These are phyloP conservation scores for Cepaea hortensis DNA, from an alignment of 2,888 invertebrate genomes.

Conservation along the genomic window DNA sequence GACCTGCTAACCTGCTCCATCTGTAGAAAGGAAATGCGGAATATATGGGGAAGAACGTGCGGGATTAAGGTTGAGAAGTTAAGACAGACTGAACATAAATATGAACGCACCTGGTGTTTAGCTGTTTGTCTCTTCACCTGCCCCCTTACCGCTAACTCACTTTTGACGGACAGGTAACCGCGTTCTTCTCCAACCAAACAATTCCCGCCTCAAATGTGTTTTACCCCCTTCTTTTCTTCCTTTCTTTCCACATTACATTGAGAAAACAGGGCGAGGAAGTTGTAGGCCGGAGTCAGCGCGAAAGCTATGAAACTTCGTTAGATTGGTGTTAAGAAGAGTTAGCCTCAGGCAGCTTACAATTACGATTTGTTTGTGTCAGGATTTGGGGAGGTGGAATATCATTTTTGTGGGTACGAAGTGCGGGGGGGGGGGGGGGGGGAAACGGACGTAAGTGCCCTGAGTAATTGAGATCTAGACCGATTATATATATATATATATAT, in stretches of 20 bases:
- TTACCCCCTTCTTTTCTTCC: neutral
- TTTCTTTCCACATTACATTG: neutral
- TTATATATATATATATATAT: no score
- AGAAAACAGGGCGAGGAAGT: neutral
- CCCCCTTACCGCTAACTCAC: neutral
- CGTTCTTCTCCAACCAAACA: neutral
- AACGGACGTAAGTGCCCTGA: no score
- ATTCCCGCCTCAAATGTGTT: neutral
- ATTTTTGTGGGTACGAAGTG: no score
- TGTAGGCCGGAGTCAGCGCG: neutral
- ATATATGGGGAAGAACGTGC: no score
- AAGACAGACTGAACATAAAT: neutral
- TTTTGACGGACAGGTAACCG: constrained; percentile 9
- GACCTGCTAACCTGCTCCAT: neutral
- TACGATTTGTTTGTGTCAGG: no score
- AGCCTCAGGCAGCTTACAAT: no score
- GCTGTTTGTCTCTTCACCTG: neutral
- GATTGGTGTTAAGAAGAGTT: no score
- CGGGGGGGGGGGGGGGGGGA: no score
- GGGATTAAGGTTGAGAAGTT: neutral
- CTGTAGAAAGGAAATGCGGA: neutral
- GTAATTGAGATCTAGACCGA: no score
- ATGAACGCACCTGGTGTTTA: constrained; percentile 1
- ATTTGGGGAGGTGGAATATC: no score
- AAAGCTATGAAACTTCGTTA: no score